A percentile compares a stretch with the other conserved stretches of the same genome.
Conservation (phyloP, 2,888 invertebrate genomes). For the Pseudolycoriella hygida region DNA sequence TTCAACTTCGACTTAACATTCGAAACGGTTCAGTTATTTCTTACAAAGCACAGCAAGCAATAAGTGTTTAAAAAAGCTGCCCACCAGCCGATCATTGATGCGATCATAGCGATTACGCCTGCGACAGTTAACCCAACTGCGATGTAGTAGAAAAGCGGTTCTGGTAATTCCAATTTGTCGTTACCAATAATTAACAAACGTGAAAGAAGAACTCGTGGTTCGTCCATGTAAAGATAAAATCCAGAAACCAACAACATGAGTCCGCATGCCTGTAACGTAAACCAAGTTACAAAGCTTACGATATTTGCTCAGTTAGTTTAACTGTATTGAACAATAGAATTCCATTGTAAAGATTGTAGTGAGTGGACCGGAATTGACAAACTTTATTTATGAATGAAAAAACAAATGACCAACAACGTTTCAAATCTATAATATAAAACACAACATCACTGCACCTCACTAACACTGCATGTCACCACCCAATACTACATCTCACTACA, state of each 20-base stretch:
- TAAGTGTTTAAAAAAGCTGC: conserved; percentile 60
- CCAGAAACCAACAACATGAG: conserved; percentile 52
- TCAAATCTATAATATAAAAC: too few relatives aligned
- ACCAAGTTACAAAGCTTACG: too few relatives aligned
- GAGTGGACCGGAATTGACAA: too few relatives aligned
- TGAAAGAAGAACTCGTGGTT: conserved; percentile 51
- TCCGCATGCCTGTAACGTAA: conserved; percentile 61
- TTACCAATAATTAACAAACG: conserved; percentile 42
- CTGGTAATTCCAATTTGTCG: conserved; percentile 36
- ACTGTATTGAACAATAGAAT: too few relatives aligned
- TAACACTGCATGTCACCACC: too few relatives aligned
- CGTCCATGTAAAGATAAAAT: conserved; percentile 52
- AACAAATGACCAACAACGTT: too few relatives aligned
- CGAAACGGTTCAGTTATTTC: too few relatives aligned
- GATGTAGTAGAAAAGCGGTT: conserved; percentile 61
- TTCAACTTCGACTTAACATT: conserved; percentile 1
- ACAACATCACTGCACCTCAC: too few relatives aligned
- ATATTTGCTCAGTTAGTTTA: too few relatives aligned
- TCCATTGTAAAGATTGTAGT: too few relatives aligned
- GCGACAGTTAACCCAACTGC: conserved; percentile 49
- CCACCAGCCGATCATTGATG: conserved; percentile 65
- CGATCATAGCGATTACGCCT: conserved; percentile 48
- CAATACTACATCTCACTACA: too few relatives aligned
- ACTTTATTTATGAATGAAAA: too few relatives aligned
- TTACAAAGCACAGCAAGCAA: conserved; percentile 50